Conservation (phyloP, 2,113 vertebrate species). For the Todiramphus saurophagus region DNA sequence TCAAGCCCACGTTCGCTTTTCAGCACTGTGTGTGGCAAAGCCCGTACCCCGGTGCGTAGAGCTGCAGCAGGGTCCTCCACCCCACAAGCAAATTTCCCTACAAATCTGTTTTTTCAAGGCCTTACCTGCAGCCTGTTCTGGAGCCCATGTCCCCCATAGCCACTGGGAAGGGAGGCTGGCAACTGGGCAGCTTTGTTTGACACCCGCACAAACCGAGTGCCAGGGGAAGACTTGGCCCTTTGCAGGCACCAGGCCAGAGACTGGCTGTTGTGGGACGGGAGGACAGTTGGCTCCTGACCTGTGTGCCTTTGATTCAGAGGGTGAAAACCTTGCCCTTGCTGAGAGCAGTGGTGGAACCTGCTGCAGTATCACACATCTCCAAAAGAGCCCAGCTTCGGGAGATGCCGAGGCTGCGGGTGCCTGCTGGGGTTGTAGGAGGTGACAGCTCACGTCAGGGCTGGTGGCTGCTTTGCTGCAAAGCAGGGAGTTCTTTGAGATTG, state of each 20-base stretch:
- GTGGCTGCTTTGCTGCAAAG: background rate
- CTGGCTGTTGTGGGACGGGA: background rate
- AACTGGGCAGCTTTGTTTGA: background rate
- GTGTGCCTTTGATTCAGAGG: background rate
- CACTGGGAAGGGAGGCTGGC: background rate
- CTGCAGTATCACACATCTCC: rapidly evolving
- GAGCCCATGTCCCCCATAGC: rapidly evolving
- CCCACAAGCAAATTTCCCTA: background rate
- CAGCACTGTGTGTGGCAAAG: background rate
- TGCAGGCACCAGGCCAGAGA: background rate
- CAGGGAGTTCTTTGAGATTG: background rate
- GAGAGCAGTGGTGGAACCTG: background rate
- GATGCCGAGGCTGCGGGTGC: background rate
- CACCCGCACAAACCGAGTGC: background rate
- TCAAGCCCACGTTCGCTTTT: background rate
- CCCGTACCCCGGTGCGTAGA: rapidly evolving
- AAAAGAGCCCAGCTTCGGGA: rapidly evolving
- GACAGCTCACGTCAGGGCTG: background rate
- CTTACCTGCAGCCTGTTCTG: background rate
- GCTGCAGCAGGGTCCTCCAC: background rate
- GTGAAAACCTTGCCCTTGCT: background rate
- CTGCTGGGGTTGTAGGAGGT: background rate
- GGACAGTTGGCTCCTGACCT: background rate
- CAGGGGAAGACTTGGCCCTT: background rate
- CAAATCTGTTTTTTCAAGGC: background rate